phyloP scores from a whole-genome alignment of 2,888 invertebrate genomes.

The Belgica antarctica region DNA sequence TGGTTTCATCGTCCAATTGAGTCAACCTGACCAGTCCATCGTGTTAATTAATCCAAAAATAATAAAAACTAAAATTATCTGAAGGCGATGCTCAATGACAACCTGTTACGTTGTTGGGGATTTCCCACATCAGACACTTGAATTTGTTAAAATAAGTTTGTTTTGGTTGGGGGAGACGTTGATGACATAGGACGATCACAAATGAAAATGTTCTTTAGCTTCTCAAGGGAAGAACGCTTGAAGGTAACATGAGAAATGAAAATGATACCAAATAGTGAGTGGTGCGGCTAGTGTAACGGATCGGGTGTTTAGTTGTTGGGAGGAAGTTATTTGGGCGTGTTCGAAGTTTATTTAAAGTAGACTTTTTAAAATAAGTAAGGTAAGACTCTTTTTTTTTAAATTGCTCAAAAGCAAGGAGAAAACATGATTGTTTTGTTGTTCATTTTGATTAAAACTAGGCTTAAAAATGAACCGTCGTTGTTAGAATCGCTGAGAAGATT shows the following conservation, averaged over 20 bases:
- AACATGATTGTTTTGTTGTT: too few species aligned
- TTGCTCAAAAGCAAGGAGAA: too few species aligned
- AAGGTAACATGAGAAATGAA: not conserved
- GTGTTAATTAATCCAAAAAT: conserved; percentile 7
- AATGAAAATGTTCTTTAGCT: not conserved
- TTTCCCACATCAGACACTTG: not conserved
- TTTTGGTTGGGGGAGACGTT: not conserved
- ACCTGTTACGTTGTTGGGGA: not conserved
- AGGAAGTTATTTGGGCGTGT: too few species aligned
- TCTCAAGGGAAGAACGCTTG: not conserved
- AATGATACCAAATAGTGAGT: too few species aligned
- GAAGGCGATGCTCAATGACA: not conserved
- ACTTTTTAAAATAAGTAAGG: too few species aligned
- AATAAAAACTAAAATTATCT: not conserved
- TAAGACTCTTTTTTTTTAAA: too few species aligned
- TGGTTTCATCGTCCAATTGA: conserved; percentile 9
- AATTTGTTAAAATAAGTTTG: not conserved
- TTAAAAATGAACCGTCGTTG: too few species aligned
- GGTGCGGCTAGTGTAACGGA: too few species aligned
- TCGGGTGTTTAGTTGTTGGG: too few species aligned
- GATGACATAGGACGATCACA: conserved; percentile 17
- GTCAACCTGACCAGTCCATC: not conserved
- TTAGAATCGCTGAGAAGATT: not conserved
- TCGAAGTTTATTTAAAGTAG: too few species aligned
- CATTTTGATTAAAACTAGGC: too few species aligned